A percentile compares a stretch with the other conserved stretches of the same genome.
Conservation (phyloP, 2,113 vertebrate species). For the Poecile atricapillus region DNA sequence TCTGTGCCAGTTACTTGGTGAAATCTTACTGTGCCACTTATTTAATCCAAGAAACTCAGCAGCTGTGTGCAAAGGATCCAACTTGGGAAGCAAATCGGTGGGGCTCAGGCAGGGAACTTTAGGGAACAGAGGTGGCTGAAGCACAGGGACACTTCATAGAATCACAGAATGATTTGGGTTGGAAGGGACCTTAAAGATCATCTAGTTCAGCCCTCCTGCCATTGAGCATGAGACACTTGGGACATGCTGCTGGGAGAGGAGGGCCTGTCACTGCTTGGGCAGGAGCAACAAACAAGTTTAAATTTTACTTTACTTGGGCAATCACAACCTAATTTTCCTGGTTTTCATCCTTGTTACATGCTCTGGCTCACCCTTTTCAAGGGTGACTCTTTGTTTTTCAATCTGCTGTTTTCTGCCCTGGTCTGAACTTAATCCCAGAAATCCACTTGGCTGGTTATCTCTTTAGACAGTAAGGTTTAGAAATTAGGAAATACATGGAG, state of each 20-base stretch:
- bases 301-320: neutral
- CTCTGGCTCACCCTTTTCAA: slow-evolving; percentile 9
- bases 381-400: slow-evolving; percentile 7
- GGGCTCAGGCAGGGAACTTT: neutral
- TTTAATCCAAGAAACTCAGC: neutral
- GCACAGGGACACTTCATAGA: neutral
- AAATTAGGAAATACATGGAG: slow-evolving; percentile 11
- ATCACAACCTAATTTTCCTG: neutral
- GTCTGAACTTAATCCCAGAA: slow-evolving; percentile 37
- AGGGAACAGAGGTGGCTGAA: neutral
- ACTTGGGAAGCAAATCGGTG: neutral
- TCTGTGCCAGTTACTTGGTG: neutral
- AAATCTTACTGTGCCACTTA: neutral
- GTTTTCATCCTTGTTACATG: neutral
- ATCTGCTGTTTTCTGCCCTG: neutral
- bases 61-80: neutral
- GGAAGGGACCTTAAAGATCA: neutral
- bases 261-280: neutral
- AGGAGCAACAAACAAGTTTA: neutral
- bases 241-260: neutral
- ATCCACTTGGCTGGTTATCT: slow-evolving; percentile 21
- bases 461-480: neutral
- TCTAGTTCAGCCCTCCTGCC: neutral
- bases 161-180: neutral
- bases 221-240: neutral